Percentiles rank a stretch among this genome's conserved stretches.
phyloP scores from a whole-genome alignment of 2,888 invertebrate genomes.

The Mylabris sibirica region DNA sequence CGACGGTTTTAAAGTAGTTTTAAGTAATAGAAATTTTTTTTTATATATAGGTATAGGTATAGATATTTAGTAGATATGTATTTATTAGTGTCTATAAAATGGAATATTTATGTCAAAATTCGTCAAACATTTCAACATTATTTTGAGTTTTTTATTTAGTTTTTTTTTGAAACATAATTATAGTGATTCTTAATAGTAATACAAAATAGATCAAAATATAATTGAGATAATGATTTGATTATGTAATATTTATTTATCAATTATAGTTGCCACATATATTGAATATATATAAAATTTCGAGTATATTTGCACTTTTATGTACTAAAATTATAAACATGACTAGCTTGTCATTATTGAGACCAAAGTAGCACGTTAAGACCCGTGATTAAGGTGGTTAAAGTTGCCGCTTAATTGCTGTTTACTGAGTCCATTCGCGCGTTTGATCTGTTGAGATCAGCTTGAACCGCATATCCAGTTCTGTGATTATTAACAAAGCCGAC shows the following conservation, averaged over 20 bases:
- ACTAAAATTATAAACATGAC: conserved; percentile 55
- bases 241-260: conserved; percentile 34
- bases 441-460: conserved; percentile 59
- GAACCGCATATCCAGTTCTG: conserved; percentile 58
- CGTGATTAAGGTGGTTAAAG: conserved; percentile 61
- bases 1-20: neutral
- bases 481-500: conserved; percentile 60
- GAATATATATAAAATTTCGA: conserved; percentile 31
- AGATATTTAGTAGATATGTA: neutral
- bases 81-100: neutral
- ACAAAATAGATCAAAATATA: conserved; percentile 11
- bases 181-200: neutral
- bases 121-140: neutral
- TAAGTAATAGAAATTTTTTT: neutral
- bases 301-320: conserved; percentile 41
- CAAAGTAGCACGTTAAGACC: conserved; percentile 62
- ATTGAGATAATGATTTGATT: conserved; percentile 16
- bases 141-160: neutral
- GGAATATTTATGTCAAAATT: neutral
- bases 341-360: conserved; percentile 59
- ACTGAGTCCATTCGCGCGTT: conserved; percentile 62
- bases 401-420: conserved; percentile 63
- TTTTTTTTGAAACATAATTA: neutral
- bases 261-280: conserved; percentile 25
- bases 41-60: too few relatives aligned